Evolutionary conservation across 2,797 vertebrate genomes (phyloP).

Genomic region (Sebastes oblongus): DNA sequence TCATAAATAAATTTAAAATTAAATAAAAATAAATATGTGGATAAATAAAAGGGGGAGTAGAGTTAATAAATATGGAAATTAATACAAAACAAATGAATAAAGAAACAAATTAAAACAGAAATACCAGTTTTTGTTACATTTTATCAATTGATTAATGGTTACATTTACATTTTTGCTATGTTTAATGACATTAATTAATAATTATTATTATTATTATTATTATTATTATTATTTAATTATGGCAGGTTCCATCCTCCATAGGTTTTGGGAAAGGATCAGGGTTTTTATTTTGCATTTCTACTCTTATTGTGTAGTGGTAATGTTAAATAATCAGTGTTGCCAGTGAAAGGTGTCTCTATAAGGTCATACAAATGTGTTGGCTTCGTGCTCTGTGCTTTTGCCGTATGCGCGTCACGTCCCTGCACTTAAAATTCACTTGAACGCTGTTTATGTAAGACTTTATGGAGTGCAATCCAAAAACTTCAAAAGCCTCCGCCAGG

Average conservation of each 20-base stretch:
- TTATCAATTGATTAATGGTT: too few relatives aligned
- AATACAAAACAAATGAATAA: rapidly evolving
- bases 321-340: background rate
- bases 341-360: background rate
- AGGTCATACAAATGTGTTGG: background rate
- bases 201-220: rapidly evolving
- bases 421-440: conserved; percentile 5
- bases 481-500: conserved; percentile 9
- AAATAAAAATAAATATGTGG: rapidly evolving
- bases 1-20: rapidly evolving
- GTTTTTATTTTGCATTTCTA: background rate
- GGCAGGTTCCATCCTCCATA: too few relatives aligned
- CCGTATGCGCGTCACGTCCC: background rate
- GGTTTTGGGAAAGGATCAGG: background rate
- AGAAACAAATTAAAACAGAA: too few relatives aligned
- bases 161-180: rapidly evolving
- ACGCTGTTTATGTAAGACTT: conserved; percentile 1
- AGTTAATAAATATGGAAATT: too few relatives aligned
- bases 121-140: too few relatives aligned
- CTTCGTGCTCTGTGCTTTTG: background rate
- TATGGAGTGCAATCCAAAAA: conserved; percentile 15
- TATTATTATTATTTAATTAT: too few relatives aligned
- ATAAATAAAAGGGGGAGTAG: too few relatives aligned
- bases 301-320: background rate
- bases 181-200: too few relatives aligned